Base-by-base conservation (phyloP, 2,888 invertebrate genomes). In the Branchellion lobata region DNA sequence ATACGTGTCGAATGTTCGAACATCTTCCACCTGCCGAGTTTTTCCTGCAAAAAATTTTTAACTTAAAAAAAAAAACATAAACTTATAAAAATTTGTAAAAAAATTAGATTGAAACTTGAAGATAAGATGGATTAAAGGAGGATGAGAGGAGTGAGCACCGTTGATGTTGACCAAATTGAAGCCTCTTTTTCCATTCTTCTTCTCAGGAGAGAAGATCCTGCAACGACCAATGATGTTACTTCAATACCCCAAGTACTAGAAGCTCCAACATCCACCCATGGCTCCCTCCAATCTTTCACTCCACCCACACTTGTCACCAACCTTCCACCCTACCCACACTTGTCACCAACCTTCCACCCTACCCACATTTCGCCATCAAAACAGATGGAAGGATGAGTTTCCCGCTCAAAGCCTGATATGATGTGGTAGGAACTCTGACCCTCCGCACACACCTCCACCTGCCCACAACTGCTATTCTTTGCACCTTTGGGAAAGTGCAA, bases 151-250 rank as follows among this genome's bases (percentile, higher is more conserved):
- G n/a, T 57, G 61, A 76, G 40, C 68, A 81, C 81, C 80, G 74
- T 81, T 80, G 68, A 80, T 53, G 24, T 79, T 77, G 1, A 53
- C 81, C 29, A 81, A 73, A 47, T 80, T 80, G 71, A 81, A 68
- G 1, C 81, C 81, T 74, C 81, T 61, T 18, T 81, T 47, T n/a
- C 80, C 80, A 61, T 81, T 81, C 29, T 57, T 57, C 34, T 80
- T 79, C n/a, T 78, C 80, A 1, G 81, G 81, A n/a, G 78, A 74
- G 34, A 81, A 78, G 53, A 79, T 79, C 21, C 81, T 81, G 79
- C 1, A 80, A 71, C n/a, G n/a, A n/a, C n/a, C n/a, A n/a, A n/a
- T n/a, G n/a, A n/a, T n/a, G n/a, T n/a, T n/a, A n/a, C n/a, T n/a
- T n/a, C n/a, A n/a, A n/a, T n/a, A n/a, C n/a, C n/a, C n/a, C n/a